A percentile compares a stretch with the other conserved stretches of the same genome.
These are phyloP conservation scores for Tipula lateralis DNA, from an alignment of 2,888 invertebrate genomes.

Conservation along the genomic window DNA sequence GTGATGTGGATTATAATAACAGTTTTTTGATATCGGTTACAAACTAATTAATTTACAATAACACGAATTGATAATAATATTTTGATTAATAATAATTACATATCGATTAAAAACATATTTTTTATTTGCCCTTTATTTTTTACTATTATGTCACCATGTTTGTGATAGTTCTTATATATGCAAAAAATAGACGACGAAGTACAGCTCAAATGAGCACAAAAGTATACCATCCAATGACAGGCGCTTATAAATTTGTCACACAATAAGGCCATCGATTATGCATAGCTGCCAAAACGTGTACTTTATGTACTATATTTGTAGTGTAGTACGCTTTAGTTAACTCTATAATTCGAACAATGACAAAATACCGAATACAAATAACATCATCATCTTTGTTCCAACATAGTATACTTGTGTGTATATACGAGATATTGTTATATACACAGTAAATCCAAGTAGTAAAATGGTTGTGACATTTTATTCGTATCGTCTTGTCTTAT, in stretches of 20 bases:
- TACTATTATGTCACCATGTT: not conserved
- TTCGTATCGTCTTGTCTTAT: too few species aligned
- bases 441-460: not conserved
- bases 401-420: not conserved
- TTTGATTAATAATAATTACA: not conserved
- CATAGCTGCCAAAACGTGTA: not conserved
- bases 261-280: not conserved
- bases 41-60: too few species aligned
- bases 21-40: too few species aligned
- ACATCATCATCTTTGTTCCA: not conserved
- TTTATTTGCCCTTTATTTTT: not conserved
- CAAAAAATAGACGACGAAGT: not conserved
- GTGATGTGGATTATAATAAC: too few species aligned
- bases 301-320: too few species aligned
- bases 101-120: not conserved
- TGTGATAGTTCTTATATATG: not conserved
- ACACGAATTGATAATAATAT: not conserved
- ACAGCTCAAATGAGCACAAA: too few species aligned
- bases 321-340: not conserved
- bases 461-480: not conserved
- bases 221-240: not conserved
- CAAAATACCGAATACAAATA: not conserved
- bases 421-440: not conserved
- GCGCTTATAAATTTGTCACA: not conserved
- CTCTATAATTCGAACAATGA: not conserved